These are phyloP conservation scores for Drosophila varians DNA, from an alignment of 1,140 invertebrate species.

Conservation along the genomic window DNA sequence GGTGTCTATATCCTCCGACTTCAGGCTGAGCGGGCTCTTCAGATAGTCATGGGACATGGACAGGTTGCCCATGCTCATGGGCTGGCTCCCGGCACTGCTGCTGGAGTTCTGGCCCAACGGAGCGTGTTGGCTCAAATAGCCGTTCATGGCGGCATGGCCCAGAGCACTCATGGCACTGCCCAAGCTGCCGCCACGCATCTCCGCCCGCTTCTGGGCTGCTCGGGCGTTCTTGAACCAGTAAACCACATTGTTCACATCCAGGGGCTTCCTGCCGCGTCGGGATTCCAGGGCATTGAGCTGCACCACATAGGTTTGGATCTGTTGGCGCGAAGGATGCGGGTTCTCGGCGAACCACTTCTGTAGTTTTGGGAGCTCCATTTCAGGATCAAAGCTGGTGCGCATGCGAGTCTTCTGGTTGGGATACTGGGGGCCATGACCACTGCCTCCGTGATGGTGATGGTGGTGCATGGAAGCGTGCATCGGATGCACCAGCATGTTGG, in stretches of 20 bases:
- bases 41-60: slow-evolving; percentile 82
- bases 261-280: slow-evolving; percentile 93
- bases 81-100: slow-evolving; percentile 74
- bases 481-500: slow-evolving; percentile 85
- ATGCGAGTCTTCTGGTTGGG: slow-evolving; percentile 95
- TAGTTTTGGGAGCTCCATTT: slow-evolving; percentile 96
- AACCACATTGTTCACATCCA: slow-evolving; percentile 98
- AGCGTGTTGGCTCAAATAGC: slow-evolving; percentile 75
- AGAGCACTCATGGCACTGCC: slow-evolving; percentile 71
- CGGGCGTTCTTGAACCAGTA: slow-evolving; percentile 99
- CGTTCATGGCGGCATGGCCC: slow-evolving; percentile 76
- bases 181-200: slow-evolving; percentile 86
- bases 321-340: slow-evolving; percentile 96
- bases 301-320: slow-evolving; percentile 97
- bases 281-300: slow-evolving; percentile 97
- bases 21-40: slow-evolving; percentile 80
- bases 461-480: slow-evolving; percentile 86
- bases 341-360: slow-evolving; percentile 98
- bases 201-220: slow-evolving; percentile 95
- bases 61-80: slow-evolving; percentile 71
- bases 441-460: slow-evolving; percentile 87
- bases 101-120: slow-evolving; percentile 74
- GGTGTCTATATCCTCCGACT: slow-evolving; percentile 83
- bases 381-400: slow-evolving; percentile 97
- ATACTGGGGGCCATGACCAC: slow-evolving; percentile 86